phyloP scores from a whole-genome alignment of 2,113 vertebrate species.

The Puntigrus tetrazona region DNA sequence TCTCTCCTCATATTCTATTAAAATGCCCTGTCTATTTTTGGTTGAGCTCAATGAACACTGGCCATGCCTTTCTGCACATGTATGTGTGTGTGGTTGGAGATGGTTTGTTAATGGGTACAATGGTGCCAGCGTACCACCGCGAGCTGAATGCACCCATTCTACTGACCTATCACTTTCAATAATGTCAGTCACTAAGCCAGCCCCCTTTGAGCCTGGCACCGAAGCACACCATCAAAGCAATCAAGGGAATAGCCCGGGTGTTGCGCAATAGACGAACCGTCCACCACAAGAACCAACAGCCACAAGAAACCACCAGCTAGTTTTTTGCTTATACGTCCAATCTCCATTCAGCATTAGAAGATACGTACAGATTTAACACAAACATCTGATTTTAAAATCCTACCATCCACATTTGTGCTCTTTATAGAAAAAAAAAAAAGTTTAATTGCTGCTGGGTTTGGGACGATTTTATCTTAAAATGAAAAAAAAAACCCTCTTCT shows the following conservation, averaged over 20 bases:
- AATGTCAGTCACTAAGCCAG: slow-evolving; percentile 9
- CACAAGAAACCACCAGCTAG: not conserved
- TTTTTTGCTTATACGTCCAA: too few species aligned
- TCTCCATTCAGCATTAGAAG: not conserved
- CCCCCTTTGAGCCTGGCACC: slow-evolving; percentile 26
- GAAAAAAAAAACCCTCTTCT: slow-evolving; percentile 52
- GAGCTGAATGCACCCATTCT: slow-evolving; percentile 29
- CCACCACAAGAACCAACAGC: not conserved
- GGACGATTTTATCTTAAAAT: slow-evolving; percentile 56
- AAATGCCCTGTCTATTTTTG: not conserved
- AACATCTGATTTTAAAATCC: not conserved
- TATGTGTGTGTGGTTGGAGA: slow-evolving; percentile 52
- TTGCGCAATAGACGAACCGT: not conserved
- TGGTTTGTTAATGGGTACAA: slow-evolving; percentile 30
- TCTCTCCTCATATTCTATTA: slow-evolving; percentile 2
- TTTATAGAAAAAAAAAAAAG: not conserved
- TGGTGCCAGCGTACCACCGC: slow-evolving; percentile 18
- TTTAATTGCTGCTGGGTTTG: slow-evolving; percentile 37
- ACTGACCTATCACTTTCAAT: slow-evolving; percentile 25
- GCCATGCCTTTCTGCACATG: not conserved
- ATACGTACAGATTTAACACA: not conserved
- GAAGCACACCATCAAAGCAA: not conserved
- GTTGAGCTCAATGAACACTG: not conserved
- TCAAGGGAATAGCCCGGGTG: slow-evolving; percentile 1
- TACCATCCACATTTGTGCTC: not conserved